Evolutionary conservation across 2,797 vertebrate species (phyloP), one percentile per base, ranked within the genome.

Genomic region (Channallabes apus): DNA sequence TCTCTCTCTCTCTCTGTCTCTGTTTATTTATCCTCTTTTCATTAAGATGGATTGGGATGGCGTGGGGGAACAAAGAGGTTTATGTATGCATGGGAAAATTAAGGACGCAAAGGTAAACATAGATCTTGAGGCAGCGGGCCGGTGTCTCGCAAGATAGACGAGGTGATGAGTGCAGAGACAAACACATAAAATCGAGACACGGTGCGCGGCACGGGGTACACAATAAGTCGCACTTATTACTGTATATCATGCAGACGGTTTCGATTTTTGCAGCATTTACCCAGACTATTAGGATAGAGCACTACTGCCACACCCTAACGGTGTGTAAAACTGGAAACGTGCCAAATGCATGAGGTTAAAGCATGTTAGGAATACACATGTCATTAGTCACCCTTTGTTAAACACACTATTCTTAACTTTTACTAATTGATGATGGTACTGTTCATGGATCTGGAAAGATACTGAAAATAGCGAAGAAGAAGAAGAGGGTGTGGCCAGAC

Each of bases 111-210:
- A 90, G 90, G 24, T 27, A 68, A 93, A 93, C 90, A 92, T 91
- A 92, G 93, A 92, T 82, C 88, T 87, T 92, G 93, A 92, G 91
- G 89, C 90, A 90, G 86, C 87, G 88, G 83, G 90, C 91, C 90
- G 85, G 90, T 92, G 51, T 75, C 90, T 88, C 85, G 83, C 88
- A 91, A 89, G 90, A 91, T 89, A 89, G 90, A 85, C 86, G 88
- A 84, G 87, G 81, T 87, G 56, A 62, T 62, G 12, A 35, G 24
- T 15, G 32, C 11, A 62, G 59, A 64, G 51, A 64, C 51, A 56
- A 62, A 41, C 71, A n/a, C 62, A 46, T 27, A 73, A 46, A 46
- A 3, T 27, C 17, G 0, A 51, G 41, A n/a, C 24, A 17, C 14
- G 4, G 51, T 15, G 14, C 24, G 54, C 71, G n/a, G 3, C 71